A percentile compares a stretch with the other conserved stretches of the same genome.
Evolutionary conservation across 2,888 invertebrate species (phyloP).

Genomic region (Minunthozetes semirufus): DNA sequence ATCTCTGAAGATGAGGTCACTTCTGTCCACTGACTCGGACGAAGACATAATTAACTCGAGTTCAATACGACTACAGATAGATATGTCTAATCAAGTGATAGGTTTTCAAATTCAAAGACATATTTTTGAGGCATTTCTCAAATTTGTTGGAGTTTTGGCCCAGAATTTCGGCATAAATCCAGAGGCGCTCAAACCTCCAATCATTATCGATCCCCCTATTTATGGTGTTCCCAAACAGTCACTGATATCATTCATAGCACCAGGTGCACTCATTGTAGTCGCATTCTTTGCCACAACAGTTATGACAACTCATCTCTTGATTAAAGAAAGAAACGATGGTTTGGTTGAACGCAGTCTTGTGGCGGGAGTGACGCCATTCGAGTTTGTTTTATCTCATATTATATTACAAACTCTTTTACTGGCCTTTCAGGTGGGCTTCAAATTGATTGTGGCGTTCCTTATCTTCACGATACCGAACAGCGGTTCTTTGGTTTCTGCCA

Average conservation of each 20-base stretch:
- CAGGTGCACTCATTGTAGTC: constrained; percentile 35
- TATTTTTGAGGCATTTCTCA: constrained; percentile 29
- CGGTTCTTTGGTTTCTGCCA: constrained; percentile 74
- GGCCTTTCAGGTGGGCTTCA: constrained; percentile 76
- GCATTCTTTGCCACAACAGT: constrained; percentile 35
- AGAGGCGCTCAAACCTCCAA: constrained; percentile 33
- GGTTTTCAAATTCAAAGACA: constrained; percentile 36
- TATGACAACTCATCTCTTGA: constrained; percentile 32
- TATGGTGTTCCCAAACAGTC: constrained; percentile 22
- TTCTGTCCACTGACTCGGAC: background rate
- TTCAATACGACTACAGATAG: constrained; percentile 31
- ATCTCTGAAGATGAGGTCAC: constrained; percentile 17
- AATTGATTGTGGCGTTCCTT: constrained; percentile 80
- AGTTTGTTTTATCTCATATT: constrained; percentile 87
- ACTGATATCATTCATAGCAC: constrained; percentile 34
- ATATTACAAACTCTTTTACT: constrained; percentile 90
- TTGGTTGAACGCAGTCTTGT: constrained; percentile 55
- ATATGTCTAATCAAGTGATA: constrained; percentile 37
- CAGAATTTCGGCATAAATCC: constrained; percentile 14
- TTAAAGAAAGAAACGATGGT: constrained; percentile 29
- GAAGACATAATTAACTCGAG: constrained; percentile 12
- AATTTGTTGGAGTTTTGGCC: constrained; percentile 29
- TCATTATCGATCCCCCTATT: constrained; percentile 31
- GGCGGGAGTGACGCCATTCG: constrained; percentile 81
- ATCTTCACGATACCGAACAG: constrained; percentile 83